Percentiles rank a stretch among this genome's conserved stretches.
Conservation (phyloP, 23 tunicate genomes). For the Phallusia fumigata region DNA sequence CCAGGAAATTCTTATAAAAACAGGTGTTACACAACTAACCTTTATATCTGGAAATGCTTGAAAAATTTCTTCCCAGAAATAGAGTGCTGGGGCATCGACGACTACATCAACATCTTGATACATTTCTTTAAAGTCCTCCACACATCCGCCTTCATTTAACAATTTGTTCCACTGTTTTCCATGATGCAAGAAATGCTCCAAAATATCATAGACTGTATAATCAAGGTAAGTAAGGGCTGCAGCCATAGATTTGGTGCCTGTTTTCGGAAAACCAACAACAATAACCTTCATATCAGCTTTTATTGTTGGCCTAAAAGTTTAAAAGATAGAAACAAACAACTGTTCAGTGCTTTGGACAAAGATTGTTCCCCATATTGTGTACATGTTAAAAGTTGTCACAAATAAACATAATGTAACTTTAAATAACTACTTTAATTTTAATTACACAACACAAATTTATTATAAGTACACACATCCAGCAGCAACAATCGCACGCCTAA, state of each 20-base stretch:
- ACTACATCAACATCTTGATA: neutral
- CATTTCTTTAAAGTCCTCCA: neutral
- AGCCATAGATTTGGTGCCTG: neutral
- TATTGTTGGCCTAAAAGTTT: too few species aligned
- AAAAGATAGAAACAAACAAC: too few species aligned
- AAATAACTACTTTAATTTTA: too few species aligned
- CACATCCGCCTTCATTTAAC: neutral
- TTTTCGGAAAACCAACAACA: conserved; percentile 5
- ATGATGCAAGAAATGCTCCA: neutral
- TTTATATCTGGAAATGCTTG: neutral
- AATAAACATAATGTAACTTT: too few species aligned
- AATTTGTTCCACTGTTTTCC: neutral
- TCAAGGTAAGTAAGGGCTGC: neutral
- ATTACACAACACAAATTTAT: too few species aligned
- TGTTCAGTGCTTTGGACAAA: too few species aligned
- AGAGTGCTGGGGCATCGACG: neutral
- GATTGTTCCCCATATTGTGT: too few species aligned
- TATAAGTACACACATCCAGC: too few species aligned
- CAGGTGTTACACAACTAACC: neutral
- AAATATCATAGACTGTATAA: neutral
- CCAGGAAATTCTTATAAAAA: too few species aligned
- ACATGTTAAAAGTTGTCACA: too few species aligned
- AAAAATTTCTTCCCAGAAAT: neutral
- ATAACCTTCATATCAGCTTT: neutral
- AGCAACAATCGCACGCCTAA: too few species aligned